Percentiles rank a stretch among this genome's conserved stretches.
These are phyloP conservation scores for Norana najaformis DNA, from an alignment of 2,888 invertebrate genomes.

Conservation along the genomic window DNA sequence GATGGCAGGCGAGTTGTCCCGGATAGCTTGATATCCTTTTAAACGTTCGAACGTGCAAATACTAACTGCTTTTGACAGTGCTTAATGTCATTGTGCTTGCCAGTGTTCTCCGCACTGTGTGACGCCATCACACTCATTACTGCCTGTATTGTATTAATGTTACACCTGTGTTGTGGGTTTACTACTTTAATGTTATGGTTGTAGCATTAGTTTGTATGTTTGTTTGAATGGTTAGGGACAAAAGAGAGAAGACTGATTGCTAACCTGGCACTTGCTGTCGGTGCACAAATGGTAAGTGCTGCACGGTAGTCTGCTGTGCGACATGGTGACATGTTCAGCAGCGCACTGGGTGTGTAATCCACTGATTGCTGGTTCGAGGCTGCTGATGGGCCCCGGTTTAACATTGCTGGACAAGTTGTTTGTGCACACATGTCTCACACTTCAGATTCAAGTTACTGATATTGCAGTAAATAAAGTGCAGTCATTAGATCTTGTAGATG, in stretches of 20 bases:
- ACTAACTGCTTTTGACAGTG: neutral
- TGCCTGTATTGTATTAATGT: neutral
- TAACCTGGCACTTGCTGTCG: slow-evolving; percentile 72
- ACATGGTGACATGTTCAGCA: neutral
- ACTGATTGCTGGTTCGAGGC: neutral
- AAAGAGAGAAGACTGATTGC: slow-evolving; percentile 71
- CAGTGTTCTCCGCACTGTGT: neutral
- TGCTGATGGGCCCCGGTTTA: neutral
- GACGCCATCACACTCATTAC: neutral
- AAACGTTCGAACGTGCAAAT: neutral
- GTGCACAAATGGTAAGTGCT: slow-evolving; percentile 68
- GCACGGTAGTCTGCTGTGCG: neutral
- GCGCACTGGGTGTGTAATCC: neutral
- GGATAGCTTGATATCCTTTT: neutral
- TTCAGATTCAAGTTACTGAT: no score
- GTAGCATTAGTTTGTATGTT: neutral
- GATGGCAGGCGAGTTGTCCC: neutral
- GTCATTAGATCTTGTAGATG: no score
- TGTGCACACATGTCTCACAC: neutral
- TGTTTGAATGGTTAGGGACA: slow-evolving; percentile 60
- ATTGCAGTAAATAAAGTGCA: no score
- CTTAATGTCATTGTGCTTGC: neutral
- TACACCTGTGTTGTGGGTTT: neutral
- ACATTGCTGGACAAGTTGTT: neutral
- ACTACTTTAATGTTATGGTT: neutral